Evolutionary conservation across 2,888 invertebrate species (phyloP).

Genomic region (Caenorhabditis doughertyi): DNA sequence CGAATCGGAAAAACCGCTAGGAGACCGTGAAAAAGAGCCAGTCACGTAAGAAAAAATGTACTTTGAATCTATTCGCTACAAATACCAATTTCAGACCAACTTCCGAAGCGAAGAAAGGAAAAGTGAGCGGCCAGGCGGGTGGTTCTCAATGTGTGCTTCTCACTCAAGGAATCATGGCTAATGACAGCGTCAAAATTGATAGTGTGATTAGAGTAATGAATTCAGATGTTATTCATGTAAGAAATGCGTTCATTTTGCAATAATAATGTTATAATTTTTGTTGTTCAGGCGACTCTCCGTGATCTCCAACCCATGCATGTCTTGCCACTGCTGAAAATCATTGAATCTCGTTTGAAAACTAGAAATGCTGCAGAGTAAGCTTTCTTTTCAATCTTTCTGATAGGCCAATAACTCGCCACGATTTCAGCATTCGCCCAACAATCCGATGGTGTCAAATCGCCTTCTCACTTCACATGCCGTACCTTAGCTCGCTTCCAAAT

Average conservation of each 20-base stretch:
- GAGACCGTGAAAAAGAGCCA: conserved; percentile 36
- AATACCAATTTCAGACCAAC: conserved; percentile 18
- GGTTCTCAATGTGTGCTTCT: conserved; percentile 67
- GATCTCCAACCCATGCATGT: conserved; percentile 67
- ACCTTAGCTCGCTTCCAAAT: conserved; percentile 63
- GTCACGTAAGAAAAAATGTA: conserved; percentile 3
- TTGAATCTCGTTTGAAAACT: conserved; percentile 65
- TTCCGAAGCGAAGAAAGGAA: conserved; percentile 18
- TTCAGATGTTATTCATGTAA: conserved; percentile 59
- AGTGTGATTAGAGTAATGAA: conserved; percentile 58
- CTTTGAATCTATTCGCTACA: not conserved
- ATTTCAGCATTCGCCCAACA: conserved; percentile 66
- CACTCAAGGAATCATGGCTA: conserved; percentile 72
- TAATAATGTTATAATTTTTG: not conserved
- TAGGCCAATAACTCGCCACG: not conserved
- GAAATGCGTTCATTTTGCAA: not conserved
- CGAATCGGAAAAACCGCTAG: conserved; percentile 44
- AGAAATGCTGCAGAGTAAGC: conserved; percentile 62
- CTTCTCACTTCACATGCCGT: conserved; percentile 66
- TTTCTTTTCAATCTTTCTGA: not conserved
- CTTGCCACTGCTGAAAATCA: conserved; percentile 65
- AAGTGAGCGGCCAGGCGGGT: conserved; percentile 11
- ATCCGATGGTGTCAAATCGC: conserved; percentile 68
- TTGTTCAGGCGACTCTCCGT: conserved; percentile 64
- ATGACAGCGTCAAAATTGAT: conserved; percentile 65